Conservation (phyloP, 2,888 invertebrate species). For the Vannuccia rotundouncinata region DNA sequence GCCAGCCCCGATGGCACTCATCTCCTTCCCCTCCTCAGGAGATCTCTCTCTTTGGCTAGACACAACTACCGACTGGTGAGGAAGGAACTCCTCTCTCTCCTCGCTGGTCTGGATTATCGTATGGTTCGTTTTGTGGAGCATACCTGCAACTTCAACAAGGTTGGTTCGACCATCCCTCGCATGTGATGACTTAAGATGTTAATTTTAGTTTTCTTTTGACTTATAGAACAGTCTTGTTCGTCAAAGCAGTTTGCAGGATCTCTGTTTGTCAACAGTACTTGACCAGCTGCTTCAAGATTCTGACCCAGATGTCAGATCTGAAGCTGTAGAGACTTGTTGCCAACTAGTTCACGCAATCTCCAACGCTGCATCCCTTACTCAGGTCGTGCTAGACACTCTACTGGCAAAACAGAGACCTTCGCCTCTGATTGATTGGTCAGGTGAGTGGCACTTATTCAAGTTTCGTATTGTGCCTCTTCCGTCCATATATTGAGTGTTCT, state of each 20-base stretch:
- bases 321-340: not conserved
- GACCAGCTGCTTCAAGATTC: not conserved
- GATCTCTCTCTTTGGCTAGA: not conserved
- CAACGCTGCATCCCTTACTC: not conserved
- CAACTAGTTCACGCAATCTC: not conserved
- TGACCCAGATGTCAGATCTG: not conserved
- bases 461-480: not conserved
- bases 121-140: constrained; percentile 45
- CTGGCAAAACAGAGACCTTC: not conserved
- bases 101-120: constrained; percentile 4
- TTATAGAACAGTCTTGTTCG: not conserved
- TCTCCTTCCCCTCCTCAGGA: not conserved
- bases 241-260: not conserved
- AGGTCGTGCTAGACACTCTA: not conserved
- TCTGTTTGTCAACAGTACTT: not conserved
- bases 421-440: not conserved
- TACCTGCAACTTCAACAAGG: not conserved
- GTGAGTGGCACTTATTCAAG: not conserved
- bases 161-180: not conserved
- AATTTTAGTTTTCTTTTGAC: too few relatives aligned
- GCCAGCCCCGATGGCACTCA: not conserved
- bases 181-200: too few relatives aligned
- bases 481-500: not conserved
- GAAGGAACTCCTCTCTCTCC: not conserved
- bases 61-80: constrained; percentile 19